phyloP scores from a whole-genome alignment of 2,113 vertebrate species.

The Labeo catla region DNA sequence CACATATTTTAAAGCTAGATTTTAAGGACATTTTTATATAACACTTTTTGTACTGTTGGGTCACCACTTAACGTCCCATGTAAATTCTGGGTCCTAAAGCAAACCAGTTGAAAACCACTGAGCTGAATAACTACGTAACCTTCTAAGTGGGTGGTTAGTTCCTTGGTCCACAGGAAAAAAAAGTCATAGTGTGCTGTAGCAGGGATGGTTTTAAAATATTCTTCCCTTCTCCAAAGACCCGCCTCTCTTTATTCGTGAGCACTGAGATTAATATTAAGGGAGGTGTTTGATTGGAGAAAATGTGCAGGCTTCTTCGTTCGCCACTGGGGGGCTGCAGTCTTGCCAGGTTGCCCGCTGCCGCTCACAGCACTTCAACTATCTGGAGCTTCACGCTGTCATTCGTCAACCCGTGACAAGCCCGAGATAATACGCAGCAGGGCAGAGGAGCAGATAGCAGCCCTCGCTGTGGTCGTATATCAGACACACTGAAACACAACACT shows the following conservation, averaged over 20 bases:
- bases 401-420: constrained; percentile 69
- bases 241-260: background rate
- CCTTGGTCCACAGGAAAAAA: background rate
- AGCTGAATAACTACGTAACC: constrained; percentile 32
- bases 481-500: constrained; percentile 11
- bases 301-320: constrained; percentile 53
- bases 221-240: background rate
- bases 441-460: constrained; percentile 66
- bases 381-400: constrained; percentile 63
- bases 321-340: constrained; percentile 67
- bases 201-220: background rate
- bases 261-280: background rate
- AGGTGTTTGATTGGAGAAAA: constrained; percentile 16
- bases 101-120: background rate
- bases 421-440: constrained; percentile 70
- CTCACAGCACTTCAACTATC: constrained; percentile 42
- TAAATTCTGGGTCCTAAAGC: background rate
- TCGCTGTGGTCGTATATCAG: constrained; percentile 65
- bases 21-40: background rate
- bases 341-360: background rate
- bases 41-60: background rate
- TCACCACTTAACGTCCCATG: background rate
- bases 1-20: background rate
- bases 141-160: constrained; percentile 43
- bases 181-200: background rate